Evolutionary conservation across 2,888 invertebrate genomes (phyloP), one percentile per base, ranked within the genome.

Genomic region (Phortica okadai): DNA sequence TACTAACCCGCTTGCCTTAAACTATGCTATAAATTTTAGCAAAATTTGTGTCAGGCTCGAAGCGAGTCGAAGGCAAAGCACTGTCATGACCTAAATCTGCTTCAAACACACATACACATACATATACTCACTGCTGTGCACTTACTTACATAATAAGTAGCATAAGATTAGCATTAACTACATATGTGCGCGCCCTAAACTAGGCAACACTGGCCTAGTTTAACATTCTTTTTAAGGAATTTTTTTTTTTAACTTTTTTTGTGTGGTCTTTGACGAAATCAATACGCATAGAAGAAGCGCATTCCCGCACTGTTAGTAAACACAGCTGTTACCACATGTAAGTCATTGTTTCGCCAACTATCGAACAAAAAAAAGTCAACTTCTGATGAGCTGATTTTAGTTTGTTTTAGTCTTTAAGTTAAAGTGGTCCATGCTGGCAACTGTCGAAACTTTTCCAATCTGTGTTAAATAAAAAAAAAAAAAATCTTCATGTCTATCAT

Each of bases 401-500:
- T 50, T 50, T 14, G 50, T 50, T 14, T 11, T 14, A 50, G 50
- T 50, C 67, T 69, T 75, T 33, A 33, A 33, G 33, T 33, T 33
- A 14, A 62, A 72, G 74, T 59, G 6, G 62, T 78, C 81, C 80
- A 81, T 79, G 81, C 76, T 78, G 83, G 72, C 69, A 81, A 81
- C 84, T 84, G 86, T 87, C 86, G 85, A 88, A 88, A 88, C 88
- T 88, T 88, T 88, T 88, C 88, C 88, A 88, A 88, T 88, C 88
- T 88, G 84, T 81, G 88, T 86, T 87, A 88, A 88, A 88, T 88
- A 87, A 88, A 33, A 33, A 33, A 21, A 21, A 21, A 33, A 88
- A 78, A 87, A 86, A 85, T 84, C 84, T 82, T 82, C 86, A 81
- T 88, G 87, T 88, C 87, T 86, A 87, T 88, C 88, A 88, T 87